Base-by-base conservation (phyloP, 2,797 vertebrate species). In the Centropyge bicolor region DNA sequence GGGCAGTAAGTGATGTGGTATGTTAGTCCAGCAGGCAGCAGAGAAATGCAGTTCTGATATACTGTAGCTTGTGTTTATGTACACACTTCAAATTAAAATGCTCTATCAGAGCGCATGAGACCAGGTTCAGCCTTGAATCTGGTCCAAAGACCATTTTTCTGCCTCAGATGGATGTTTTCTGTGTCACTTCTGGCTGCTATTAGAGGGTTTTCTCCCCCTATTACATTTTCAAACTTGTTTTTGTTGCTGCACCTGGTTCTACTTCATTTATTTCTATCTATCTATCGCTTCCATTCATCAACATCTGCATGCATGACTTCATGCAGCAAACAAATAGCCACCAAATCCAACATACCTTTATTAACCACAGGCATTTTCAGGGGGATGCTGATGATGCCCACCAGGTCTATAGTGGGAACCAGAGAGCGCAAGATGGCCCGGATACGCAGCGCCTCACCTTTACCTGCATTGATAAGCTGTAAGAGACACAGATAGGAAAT, bases 301-400 rank as follows among this genome's bases (percentile, higher is more conserved):
- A 27, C 64, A 45, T 24, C 36, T n/a, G 8, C 36, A 60, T 4
- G 19, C 41, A 48, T 19, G 2, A 70, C 27, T 10, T 66, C 6
- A 78, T 17, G 7, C 1, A 54, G 12, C 22, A 48, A 69, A 69
- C 0, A 35, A 57, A 61, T 19, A 17, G 8, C 49, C 31, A 55
- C 13, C 13, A 16, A 35, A 3, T 27, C 41, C 3, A 20, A 51
- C 86, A 1, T 95, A 99, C 98, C 98, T 98, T 98, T 98, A 87
- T 97, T 97, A 64, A 97, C 90, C 40, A 96, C 93, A 3, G 98
- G 98, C 83, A 97, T 92, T 79, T 97, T 99, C 71, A 99, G 95
- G 24, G 98, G 96, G 90, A 99, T 99, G 90, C 98, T 99, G 94
- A 99, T 99, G 92, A 97, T 95, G 38, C 98, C 98, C 81, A 99